A percentile compares a stretch with the other conserved stretches of the same genome.
Evolutionary conservation across 2,113 vertebrate species (phyloP).

Genomic region (Erythrolamprus reginae): DNA sequence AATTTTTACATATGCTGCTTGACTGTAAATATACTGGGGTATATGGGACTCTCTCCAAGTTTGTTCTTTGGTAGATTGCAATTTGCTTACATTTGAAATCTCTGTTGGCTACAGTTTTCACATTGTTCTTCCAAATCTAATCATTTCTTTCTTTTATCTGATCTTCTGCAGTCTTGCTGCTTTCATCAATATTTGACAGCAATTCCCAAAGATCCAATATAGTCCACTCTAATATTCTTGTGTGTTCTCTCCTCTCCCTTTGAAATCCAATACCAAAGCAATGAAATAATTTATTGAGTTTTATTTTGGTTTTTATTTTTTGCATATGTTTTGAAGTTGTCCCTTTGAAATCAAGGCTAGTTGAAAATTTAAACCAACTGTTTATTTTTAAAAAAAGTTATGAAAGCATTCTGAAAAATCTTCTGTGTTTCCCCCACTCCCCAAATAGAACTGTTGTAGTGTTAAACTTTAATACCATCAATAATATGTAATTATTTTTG

Average conservation of each 20-base stretch:
- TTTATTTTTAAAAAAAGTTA: conserved; percentile 49
- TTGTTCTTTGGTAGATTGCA: conserved; percentile 67
- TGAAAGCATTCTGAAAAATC: conserved; percentile 60
- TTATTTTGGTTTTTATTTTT: conserved; percentile 78
- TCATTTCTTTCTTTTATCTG: conserved; percentile 78
- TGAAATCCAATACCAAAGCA: conserved; percentile 77
- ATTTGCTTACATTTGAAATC: conserved; percentile 72
- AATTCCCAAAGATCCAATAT: conserved; percentile 79
- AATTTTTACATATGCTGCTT: conserved; percentile 63
- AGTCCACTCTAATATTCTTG: conserved; percentile 71
- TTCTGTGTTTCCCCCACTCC: conserved; percentile 26
- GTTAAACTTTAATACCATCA: background rate
- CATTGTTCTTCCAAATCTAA: conserved; percentile 76
- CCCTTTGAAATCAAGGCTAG: conserved; percentile 68
- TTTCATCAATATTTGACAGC: conserved; percentile 80
- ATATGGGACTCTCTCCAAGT: conserved; percentile 64
- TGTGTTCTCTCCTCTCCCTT: conserved; percentile 68
- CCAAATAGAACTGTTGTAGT: conserved; percentile 20
- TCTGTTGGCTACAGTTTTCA: conserved; percentile 69
- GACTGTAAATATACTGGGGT: conserved; percentile 62
- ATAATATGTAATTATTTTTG: background rate
- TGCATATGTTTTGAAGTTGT: conserved; percentile 72
- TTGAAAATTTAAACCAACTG: conserved; percentile 78
- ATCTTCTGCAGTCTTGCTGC: conserved; percentile 73
- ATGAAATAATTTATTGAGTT: conserved; percentile 78